These are phyloP conservation scores for Cariama cristata DNA, from an alignment of 2,113 vertebrate species.

Conservation along the genomic window DNA sequence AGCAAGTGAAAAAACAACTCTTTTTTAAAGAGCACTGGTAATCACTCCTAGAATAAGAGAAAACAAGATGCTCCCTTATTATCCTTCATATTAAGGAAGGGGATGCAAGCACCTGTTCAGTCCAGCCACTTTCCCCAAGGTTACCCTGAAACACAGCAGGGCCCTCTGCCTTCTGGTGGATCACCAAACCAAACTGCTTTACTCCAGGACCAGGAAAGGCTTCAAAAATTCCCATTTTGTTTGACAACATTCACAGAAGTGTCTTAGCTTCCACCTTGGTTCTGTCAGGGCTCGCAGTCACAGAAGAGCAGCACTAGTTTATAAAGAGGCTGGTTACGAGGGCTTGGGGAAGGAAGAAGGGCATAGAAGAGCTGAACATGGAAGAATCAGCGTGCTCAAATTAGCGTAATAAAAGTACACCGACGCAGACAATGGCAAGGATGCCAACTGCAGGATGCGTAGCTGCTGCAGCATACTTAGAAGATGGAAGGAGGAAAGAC, in stretches of 20 bases:
- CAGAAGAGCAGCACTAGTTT: not conserved
- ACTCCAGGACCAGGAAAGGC: not conserved
- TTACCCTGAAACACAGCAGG: not conserved
- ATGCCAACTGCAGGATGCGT: not conserved
- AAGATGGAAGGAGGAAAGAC: not conserved
- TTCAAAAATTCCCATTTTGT: not conserved
- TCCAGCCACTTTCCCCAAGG: not conserved
- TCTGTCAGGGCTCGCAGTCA: not conserved
- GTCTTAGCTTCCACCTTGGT: not conserved
- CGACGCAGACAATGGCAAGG: not conserved
- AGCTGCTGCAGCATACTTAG: not conserved
- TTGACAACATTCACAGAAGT: not conserved
- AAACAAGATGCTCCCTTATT: not conserved
- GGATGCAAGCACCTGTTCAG: not conserved
- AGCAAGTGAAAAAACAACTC: not conserved
- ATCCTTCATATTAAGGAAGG: not conserved
- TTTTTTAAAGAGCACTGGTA: not conserved
- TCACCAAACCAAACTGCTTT: not conserved
- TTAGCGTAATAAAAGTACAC: not conserved
- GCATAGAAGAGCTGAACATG: not conserved
- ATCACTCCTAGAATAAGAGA: not conserved
- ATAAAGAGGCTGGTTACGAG: not conserved
- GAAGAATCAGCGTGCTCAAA: not conserved
- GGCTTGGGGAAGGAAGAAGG: fast-evolving
- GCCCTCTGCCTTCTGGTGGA: not conserved